phyloP scores from a whole-genome alignment of 2,113 vertebrate genomes.

The Scomber colias region DNA sequence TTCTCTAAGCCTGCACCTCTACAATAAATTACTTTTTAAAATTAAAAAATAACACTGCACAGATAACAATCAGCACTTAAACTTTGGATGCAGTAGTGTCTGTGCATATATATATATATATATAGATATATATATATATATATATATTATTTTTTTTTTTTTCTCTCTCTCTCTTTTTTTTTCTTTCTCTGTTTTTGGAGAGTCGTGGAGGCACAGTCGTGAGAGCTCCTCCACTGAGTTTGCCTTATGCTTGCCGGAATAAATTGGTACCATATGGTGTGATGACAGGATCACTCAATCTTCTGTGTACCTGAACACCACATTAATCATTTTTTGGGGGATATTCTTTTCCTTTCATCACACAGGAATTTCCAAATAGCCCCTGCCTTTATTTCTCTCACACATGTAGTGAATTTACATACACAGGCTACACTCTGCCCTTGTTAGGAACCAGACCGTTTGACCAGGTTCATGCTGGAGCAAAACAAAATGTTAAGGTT shows the following conservation, averaged over 20 bases:
- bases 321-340: constrained; percentile 87
- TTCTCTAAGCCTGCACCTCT: constrained; percentile 4
- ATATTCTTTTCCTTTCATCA: constrained; percentile 86
- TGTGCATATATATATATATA: constrained; percentile 3
- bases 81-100: not conserved
- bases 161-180: not conserved
- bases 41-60: constrained; percentile 35
- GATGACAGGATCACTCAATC: constrained; percentile 89
- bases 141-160: no score
- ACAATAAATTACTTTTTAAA: constrained; percentile 20
- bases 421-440: constrained; percentile 76
- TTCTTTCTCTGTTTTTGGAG: constrained; percentile 38
- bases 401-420: constrained; percentile 84
- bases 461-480: constrained; percentile 78
- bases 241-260: constrained; percentile 84
- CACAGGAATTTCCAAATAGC: constrained; percentile 85
- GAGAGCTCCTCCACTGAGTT: constrained; percentile 81
- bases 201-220: constrained; percentile 68
- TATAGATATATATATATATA: not conserved
- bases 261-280: constrained; percentile 88
- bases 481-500: constrained; percentile 80
- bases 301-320: constrained; percentile 87
- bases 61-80: constrained; percentile 43
- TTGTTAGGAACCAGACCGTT: constrained; percentile 78
- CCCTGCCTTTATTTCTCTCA: constrained; percentile 80